Evolutionary conservation across 2,797 vertebrate species (phyloP).

Genomic region (Limnodromus scolopaceus): DNA sequence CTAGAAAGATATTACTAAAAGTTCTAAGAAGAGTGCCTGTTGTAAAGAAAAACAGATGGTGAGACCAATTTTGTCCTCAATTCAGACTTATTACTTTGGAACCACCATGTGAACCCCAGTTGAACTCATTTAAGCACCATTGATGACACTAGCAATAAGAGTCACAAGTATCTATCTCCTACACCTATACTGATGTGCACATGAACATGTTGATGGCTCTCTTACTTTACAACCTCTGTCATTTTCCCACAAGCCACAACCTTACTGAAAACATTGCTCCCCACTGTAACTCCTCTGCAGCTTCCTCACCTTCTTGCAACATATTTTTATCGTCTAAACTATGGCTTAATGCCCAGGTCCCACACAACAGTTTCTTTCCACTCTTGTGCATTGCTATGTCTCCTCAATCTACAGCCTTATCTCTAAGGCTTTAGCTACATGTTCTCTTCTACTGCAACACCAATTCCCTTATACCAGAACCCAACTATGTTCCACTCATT

Average conservation of each 20-base stretch:
- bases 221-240: neutral
- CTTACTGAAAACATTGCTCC: neutral
- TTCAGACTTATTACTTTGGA: neutral
- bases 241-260: neutral
- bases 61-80: neutral
- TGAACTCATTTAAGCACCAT: neutral
- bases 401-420: neutral
- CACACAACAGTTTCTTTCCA: neutral
- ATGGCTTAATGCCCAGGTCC: neutral
- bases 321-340: neutral
- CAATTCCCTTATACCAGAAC: neutral
- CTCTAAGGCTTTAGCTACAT: neutral
- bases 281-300: neutral
- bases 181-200: neutral
- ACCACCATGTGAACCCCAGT: rapidly evolving
- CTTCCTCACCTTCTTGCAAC: neutral
- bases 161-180: neutral
- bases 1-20: neutral
- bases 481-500: neutral
- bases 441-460: neutral
- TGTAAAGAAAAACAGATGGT: neutral
- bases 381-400: rapidly evolving
- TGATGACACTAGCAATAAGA: neutral
- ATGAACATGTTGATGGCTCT: neutral
- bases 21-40: neutral